These are phyloP conservation scores for Onchidella celtica DNA, from an alignment of 2,888 invertebrate species.

Conservation along the genomic window DNA sequence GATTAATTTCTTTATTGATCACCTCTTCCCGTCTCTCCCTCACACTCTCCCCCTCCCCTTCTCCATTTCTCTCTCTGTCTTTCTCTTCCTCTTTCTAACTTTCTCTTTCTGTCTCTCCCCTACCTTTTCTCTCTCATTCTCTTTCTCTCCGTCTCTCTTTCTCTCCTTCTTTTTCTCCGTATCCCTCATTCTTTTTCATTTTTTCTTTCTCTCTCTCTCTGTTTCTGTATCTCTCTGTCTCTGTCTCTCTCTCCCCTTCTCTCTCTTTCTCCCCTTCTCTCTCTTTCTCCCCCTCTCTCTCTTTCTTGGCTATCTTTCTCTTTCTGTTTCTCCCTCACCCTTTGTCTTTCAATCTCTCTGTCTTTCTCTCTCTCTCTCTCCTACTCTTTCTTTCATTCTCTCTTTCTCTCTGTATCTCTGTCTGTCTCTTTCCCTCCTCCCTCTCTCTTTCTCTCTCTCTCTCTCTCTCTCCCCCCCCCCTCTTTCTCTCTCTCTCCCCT, in stretches of 20 bases:
- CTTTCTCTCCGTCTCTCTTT: background rate
- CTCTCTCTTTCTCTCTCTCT: constrained; percentile 14
- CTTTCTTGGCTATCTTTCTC: background rate
- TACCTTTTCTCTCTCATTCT: background rate
- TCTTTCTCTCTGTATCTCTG: background rate
- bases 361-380: background rate
- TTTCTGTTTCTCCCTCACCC: background rate
- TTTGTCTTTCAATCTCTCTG: background rate
- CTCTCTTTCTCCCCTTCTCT: background rate
- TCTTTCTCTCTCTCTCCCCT: background rate
- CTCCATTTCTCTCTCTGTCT: background rate
- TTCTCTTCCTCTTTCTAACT: background rate
- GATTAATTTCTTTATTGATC: too few relatives aligned
- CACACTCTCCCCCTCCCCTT: background rate
- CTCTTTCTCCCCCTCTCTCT: background rate
- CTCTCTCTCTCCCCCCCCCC: constrained; percentile 7
- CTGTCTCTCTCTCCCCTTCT: background rate
- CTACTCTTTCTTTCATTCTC: constrained; percentile 5
- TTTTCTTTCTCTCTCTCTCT: background rate
- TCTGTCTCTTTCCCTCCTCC: background rate
- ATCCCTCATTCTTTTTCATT: background rate
- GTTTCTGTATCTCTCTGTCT: background rate
- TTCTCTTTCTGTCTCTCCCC: background rate
- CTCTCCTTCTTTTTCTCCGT: background rate
- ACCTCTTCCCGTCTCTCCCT: background rate